These are phyloP conservation scores for Meliscaeva auricollis DNA, from an alignment of 2,888 invertebrate genomes.

Conservation along the genomic window DNA sequence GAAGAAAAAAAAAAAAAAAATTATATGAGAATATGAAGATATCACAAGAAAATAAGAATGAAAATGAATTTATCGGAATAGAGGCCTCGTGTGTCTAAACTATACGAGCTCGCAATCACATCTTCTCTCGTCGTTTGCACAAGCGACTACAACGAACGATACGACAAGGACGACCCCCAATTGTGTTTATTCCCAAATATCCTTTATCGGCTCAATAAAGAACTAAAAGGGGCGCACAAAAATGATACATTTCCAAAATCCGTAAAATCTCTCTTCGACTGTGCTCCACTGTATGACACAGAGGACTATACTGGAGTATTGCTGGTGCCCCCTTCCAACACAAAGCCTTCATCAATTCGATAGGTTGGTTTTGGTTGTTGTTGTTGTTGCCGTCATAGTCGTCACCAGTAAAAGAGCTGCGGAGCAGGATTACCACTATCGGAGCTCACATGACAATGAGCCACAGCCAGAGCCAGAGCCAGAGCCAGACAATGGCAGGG, in stretches of 20 bases:
- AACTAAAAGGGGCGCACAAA: slow-evolving; percentile 72
- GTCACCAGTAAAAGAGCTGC: slow-evolving; percentile 46
- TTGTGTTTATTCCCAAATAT: slow-evolving; percentile 75
- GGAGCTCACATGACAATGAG: slow-evolving; percentile 58
- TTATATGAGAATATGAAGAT: slow-evolving; percentile 51
- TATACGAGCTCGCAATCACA: slow-evolving; percentile 42
- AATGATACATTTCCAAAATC: slow-evolving; percentile 73
- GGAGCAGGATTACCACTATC: slow-evolving; percentile 73
- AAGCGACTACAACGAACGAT: neutral
- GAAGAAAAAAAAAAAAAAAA: slow-evolving; percentile 20
- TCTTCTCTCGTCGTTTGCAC: slow-evolving; percentile 52
- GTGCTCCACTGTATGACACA: neutral
- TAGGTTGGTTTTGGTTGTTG: slow-evolving; percentile 20
- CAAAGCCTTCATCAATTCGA: neutral
- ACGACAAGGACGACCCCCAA: slow-evolving; percentile 61
- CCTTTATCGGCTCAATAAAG: slow-evolving; percentile 75
- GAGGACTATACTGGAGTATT: no score
- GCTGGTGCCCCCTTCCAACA: slow-evolving; percentile 26
- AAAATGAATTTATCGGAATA: slow-evolving; percentile 53
- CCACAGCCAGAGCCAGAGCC: no score
- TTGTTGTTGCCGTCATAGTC: slow-evolving; percentile 35
- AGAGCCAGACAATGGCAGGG: neutral
- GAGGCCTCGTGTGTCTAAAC: slow-evolving; percentile 35
- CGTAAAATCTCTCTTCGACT: slow-evolving; percentile 62
- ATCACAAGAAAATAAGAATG: slow-evolving; percentile 40